A percentile compares a stretch with the other conserved stretches of the same genome.
phyloP scores from a whole-genome alignment of 2,888 invertebrate genomes.

The Andrena camellia region DNA sequence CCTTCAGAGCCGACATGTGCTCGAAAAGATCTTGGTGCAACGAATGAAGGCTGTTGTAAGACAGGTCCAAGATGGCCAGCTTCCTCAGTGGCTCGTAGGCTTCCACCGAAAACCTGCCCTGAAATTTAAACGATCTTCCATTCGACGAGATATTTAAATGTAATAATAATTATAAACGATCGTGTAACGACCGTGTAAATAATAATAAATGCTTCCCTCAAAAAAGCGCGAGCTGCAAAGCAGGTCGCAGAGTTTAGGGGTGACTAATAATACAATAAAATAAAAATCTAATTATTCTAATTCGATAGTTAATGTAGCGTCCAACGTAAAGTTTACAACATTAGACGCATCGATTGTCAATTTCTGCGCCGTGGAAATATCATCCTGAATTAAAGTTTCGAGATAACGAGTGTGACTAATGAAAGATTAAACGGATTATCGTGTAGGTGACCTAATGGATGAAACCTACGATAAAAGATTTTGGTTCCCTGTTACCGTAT shows the following conservation, averaged over 20 bases:
- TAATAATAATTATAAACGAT: background rate
- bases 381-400: background rate
- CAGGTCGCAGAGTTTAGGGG: too few relatives aligned
- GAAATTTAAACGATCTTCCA: slow-evolving; percentile 46
- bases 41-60: slow-evolving; percentile 90
- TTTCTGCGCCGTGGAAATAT: background rate
- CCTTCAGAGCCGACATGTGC: slow-evolving; percentile 89
- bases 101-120: slow-evolving; percentile 88
- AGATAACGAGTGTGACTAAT: slow-evolving; percentile 38
- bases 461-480: background rate
- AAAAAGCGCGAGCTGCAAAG: too few relatives aligned
- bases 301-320: too few relatives aligned
- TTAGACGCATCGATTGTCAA: background rate
- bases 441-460: background rate
- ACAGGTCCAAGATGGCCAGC: slow-evolving; percentile 88
- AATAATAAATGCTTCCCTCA: background rate
- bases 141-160: background rate
- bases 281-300: too few relatives aligned
- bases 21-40: slow-evolving; percentile 91
- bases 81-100: slow-evolving; percentile 88
- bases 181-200: too few relatives aligned
- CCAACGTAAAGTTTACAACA: background rate
- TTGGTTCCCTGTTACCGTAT: background rate
- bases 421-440: slow-evolving; percentile 21
- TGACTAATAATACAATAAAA: too few relatives aligned